Percentiles rank a stretch among this genome's conserved stretches.
Conservation (phyloP, 2,888 invertebrate species). For the Aromia moschata region DNA sequence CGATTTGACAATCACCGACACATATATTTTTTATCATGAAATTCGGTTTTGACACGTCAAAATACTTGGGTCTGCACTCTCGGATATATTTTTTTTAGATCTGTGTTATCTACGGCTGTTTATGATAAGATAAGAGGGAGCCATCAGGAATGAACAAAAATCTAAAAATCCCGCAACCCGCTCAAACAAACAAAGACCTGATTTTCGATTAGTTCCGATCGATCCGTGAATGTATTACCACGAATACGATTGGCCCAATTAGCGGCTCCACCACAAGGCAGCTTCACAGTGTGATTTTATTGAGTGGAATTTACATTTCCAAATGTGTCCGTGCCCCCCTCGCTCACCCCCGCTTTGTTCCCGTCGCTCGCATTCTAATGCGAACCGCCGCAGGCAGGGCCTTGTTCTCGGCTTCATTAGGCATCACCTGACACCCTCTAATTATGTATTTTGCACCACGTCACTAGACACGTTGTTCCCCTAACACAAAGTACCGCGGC, state of each 20-base stretch:
- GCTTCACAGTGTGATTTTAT: conserved; percentile 39
- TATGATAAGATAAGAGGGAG: too few relatives aligned
- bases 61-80: too few relatives aligned
- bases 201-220: too few relatives aligned
- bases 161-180: too few relatives aligned
- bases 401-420: conserved; percentile 55
- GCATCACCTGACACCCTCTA: conserved; percentile 61
- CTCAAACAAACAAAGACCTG: too few relatives aligned
- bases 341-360: conserved; percentile 42
- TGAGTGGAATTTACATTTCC: conserved; percentile 47
- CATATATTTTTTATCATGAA: too few relatives aligned
- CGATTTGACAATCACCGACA: too few relatives aligned
- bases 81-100: too few relatives aligned
- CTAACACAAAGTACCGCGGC: conserved; percentile 33
- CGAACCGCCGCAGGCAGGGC: conserved; percentile 44
- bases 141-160: too few relatives aligned
- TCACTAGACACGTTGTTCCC: conserved; percentile 53
- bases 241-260: conserved; percentile 3
- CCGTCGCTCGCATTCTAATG: conserved; percentile 44
- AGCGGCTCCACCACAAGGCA: conserved; percentile 31
- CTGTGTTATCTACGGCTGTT: too few relatives aligned
- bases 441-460: conserved; percentile 60
- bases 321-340: conserved; percentile 35
- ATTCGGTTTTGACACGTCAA: too few relatives aligned
- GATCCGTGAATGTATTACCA: neutral